Evolutionary conservation across 1,140 invertebrate species (phyloP).

Genomic region (Saccostrea cuccullata): DNA sequence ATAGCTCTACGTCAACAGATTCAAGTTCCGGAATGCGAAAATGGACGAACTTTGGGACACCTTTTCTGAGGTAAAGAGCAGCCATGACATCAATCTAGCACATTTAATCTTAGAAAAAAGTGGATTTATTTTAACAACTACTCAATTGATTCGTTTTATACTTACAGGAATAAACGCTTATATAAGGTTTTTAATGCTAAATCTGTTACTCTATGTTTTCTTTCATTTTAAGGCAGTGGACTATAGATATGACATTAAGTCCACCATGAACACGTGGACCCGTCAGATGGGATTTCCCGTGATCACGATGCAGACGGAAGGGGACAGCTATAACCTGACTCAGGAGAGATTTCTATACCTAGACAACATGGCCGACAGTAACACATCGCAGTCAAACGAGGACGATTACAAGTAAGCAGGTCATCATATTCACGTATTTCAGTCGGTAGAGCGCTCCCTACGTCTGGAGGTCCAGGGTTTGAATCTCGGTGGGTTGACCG

Average conservation of each 20-base stretch:
- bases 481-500: no score
- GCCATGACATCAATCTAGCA: no score
- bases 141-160: no score
- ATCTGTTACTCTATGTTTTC: no score
- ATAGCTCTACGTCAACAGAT: constrained; percentile 73
- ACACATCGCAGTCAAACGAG: constrained; percentile 42
- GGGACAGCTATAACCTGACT: constrained; percentile 64
- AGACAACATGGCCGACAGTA: constrained; percentile 57
- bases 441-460: no score
- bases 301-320: constrained; percentile 62
- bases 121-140: no score
- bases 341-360: constrained; percentile 73
- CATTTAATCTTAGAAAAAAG: no score
- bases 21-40: constrained; percentile 76
- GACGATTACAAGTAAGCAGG: constrained; percentile 49
- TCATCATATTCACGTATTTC: no score
- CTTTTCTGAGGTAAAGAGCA: constrained; percentile 79
- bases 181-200: no score
- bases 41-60: constrained; percentile 79
- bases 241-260: constrained; percentile 62
- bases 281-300: constrained; percentile 77
- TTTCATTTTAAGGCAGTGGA: constrained; percentile 61
- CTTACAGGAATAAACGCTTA: no score
- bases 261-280: constrained; percentile 79
- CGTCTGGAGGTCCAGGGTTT: no score